Evolutionary conservation across 2,113 vertebrate genomes (phyloP).

Genomic region (Polypterus bichir): DNA sequence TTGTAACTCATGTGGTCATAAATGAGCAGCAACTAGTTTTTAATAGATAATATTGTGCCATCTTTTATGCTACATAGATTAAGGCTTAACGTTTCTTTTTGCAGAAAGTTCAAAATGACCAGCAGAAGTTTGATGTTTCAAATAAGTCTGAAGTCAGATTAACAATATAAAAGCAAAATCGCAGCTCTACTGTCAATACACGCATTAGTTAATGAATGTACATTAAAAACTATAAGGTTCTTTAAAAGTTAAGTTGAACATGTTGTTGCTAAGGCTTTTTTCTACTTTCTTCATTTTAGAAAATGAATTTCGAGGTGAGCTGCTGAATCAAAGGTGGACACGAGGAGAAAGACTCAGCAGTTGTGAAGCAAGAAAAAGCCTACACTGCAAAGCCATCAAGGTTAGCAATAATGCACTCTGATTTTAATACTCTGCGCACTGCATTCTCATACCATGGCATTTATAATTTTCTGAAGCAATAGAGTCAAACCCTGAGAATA

Average conservation of each 20-base stretch:
- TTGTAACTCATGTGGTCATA: too few species aligned
- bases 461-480: too few species aligned
- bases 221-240: slow-evolving; percentile 20
- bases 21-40: too few species aligned
- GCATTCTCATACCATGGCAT: slow-evolving; percentile 26
- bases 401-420: slow-evolving; percentile 46
- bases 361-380: slow-evolving; percentile 61
- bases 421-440: slow-evolving; percentile 28
- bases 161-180: slow-evolving; percentile 50
- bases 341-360: slow-evolving; percentile 75
- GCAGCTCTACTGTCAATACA: slow-evolving; percentile 27
- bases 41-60: too few species aligned
- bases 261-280: slow-evolving; percentile 1
- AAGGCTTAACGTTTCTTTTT: too few species aligned
- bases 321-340: slow-evolving; percentile 94
- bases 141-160: slow-evolving; percentile 22
- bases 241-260: slow-evolving; percentile 1
- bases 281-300: slow-evolving; percentile 42
- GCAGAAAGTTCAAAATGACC: too few species aligned
- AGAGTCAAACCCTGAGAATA: too few species aligned
- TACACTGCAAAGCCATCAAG: slow-evolving; percentile 68
- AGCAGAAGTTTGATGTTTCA: too few species aligned
- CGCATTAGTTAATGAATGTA: slow-evolving; percentile 36
- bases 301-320: slow-evolving; percentile 91
- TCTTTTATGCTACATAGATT: too few species aligned